Evolutionary conservation across 2,113 vertebrate genomes (phyloP).

Genomic region (Anguilla japonica): DNA sequence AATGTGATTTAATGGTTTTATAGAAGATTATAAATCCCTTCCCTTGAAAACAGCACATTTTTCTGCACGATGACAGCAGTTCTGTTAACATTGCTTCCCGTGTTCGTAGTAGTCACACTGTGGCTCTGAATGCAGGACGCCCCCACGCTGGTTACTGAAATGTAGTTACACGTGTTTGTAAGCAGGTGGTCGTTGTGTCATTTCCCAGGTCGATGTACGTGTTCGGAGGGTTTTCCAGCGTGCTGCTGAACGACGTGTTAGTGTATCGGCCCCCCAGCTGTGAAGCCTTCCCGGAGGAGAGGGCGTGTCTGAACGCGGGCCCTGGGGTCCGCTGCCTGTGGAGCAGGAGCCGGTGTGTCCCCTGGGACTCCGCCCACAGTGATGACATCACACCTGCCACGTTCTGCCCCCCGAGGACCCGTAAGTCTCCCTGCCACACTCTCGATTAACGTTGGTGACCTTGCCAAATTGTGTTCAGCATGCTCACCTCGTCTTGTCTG

Average conservation of each 20-base stretch:
- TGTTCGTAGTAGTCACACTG: not conserved
- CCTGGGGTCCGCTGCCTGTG: constrained; percentile 92
- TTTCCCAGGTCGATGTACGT: constrained; percentile 91
- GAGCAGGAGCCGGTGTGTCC: constrained; percentile 82
- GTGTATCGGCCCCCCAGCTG: constrained; percentile 95
- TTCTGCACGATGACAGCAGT: not conserved
- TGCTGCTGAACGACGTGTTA: constrained; percentile 91
- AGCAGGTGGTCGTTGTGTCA: not conserved
- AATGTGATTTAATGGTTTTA: not conserved
- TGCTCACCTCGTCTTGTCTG: not conserved
- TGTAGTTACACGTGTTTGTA: not conserved
- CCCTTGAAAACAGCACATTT: not conserved
- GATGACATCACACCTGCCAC: constrained; percentile 70
- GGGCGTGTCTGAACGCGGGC: constrained; percentile 81
- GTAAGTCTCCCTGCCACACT: constrained; percentile 56
- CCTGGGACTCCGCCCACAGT: constrained; percentile 81
- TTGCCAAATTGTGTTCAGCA: not conserved
- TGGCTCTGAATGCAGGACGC: not conserved
- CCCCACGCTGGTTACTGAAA: not conserved
- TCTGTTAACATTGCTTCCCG: not conserved
- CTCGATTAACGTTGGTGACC: not conserved
- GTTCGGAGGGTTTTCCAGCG: constrained; percentile 94
- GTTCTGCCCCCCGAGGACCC: constrained; percentile 83
- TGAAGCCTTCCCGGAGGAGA: constrained; percentile 85
- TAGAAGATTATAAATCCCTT: not conserved